Conservation (phyloP, 2,113 vertebrate genomes). For the Donacobius atricapilla region DNA sequence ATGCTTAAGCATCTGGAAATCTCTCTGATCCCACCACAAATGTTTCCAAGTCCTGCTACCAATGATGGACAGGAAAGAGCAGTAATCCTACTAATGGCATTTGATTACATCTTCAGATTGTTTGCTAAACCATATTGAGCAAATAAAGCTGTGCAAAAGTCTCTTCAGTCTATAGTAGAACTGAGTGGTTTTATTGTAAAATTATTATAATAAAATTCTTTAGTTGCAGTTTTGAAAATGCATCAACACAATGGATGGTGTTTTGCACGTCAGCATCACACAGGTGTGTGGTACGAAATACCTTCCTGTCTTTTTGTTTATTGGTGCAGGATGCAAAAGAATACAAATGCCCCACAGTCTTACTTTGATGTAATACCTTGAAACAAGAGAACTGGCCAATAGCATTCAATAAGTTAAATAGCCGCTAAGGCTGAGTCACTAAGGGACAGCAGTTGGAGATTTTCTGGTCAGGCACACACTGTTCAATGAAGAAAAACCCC, state of each 20-base stretch:
- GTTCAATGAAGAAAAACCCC: neutral
- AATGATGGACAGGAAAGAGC: rapidly evolving
- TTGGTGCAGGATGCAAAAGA: neutral
- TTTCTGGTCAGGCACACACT: neutral
- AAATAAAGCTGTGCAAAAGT: neutral
- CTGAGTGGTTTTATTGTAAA: neutral
- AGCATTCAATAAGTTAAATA: neutral
- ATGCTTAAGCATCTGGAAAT: neutral
- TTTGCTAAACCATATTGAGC: neutral
- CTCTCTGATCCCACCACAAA: neutral
- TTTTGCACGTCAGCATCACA: neutral
- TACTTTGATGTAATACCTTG: constrained; percentile 12
- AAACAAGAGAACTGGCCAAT: neutral
- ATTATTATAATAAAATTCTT: neutral
- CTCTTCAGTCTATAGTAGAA: neutral
- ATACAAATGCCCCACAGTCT: neutral
- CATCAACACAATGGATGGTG: neutral
- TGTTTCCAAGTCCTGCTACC: neutral
- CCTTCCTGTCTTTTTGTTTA: neutral
- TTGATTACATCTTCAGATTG: neutral
- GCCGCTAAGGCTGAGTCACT: neutral
- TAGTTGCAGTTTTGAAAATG: neutral
- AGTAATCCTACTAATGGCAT: neutral
- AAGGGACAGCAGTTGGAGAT: neutral
- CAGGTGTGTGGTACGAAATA: neutral